Percentiles rank a stretch among this genome's conserved stretches.
Evolutionary conservation across 2,888 invertebrate species (phyloP).

Genomic region (Hirtodrosophila duncani): DNA sequence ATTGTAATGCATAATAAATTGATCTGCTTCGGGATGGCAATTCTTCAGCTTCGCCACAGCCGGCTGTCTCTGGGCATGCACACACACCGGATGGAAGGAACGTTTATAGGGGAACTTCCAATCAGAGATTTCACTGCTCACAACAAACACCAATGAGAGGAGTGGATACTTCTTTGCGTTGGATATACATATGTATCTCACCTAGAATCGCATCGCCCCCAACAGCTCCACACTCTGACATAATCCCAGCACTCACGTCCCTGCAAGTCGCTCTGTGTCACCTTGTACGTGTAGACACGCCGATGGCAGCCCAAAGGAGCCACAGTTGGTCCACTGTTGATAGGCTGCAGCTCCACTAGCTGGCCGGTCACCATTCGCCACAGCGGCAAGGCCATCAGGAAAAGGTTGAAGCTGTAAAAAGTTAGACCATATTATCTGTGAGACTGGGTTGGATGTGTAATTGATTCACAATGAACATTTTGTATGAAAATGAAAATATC

Average conservation of each 20-base stretch:
- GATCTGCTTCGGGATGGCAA: conserved; percentile 85
- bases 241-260: conserved; percentile 87
- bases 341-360: conserved; percentile 69
- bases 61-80: conserved; percentile 84
- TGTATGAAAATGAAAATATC: too few species aligned
- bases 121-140: conserved; percentile 92
- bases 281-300: conserved; percentile 82
- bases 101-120: conserved; percentile 93
- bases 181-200: too few species aligned
- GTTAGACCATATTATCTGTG: too few species aligned
- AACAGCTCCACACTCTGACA: conserved; percentile 87
- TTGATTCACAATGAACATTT: too few species aligned
- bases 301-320: conserved; percentile 84
- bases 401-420: conserved; percentile 20
- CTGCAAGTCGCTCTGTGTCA: conserved; percentile 38
- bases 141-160: too few species aligned
- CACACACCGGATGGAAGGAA: conserved; percentile 91
- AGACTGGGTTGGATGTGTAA: too few species aligned
- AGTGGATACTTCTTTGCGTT: too few species aligned
- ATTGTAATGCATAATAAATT: conserved; percentile 82
- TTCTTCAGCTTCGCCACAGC: conserved; percentile 83
- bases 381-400: conserved; percentile 14
- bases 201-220: conserved; percentile 90
- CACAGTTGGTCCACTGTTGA: conserved; percentile 72
- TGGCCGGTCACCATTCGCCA: conserved; percentile 39